A percentile compares a stretch with the other conserved stretches of the same genome.
phyloP scores from a whole-genome alignment of 2,888 invertebrate species.

The Malthinus flaveolus region DNA sequence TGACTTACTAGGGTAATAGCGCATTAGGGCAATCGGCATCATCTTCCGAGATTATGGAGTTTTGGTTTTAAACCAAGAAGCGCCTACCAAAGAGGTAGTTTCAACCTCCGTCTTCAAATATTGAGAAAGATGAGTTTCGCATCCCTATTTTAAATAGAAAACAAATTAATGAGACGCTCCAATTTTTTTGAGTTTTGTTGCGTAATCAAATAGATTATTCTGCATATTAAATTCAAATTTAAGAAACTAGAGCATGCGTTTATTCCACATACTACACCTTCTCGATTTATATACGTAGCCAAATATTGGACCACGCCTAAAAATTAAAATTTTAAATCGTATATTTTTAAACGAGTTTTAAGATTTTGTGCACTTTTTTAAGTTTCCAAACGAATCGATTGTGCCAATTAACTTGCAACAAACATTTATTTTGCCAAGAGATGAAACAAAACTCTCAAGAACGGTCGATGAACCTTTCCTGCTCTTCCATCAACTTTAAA shows the following conservation, averaged over 20 bases:
- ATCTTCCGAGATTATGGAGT: too few relatives aligned
- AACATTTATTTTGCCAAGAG: constrained; percentile 11
- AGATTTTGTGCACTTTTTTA: neutral
- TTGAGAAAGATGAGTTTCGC: too few relatives aligned
- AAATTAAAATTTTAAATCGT: constrained; percentile 1
- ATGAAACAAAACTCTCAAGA: constrained; percentile 12
- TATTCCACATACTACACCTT: neutral
- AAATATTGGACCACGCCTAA: constrained; percentile 5
- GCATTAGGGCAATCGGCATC: too few relatives aligned
- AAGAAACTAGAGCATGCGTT: neutral
- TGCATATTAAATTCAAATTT: neutral
- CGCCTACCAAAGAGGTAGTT: too few relatives aligned
- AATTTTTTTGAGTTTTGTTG: too few relatives aligned
- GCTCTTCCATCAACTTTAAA: neutral
- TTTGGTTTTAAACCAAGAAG: too few relatives aligned
- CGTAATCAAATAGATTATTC: too few relatives aligned
- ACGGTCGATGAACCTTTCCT: constrained; percentile 23
- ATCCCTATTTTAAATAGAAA: too few relatives aligned
- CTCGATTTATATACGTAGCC: neutral
- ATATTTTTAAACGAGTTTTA: constrained; percentile 6
- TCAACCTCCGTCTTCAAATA: too few relatives aligned
- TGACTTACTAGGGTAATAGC: too few relatives aligned
- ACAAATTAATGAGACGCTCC: too few relatives aligned
- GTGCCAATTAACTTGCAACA: constrained; percentile 15
- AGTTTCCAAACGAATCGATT: constrained; percentile 16